Base-by-base conservation (phyloP, 2,113 vertebrate genomes). In the Numida meleagris region DNA sequence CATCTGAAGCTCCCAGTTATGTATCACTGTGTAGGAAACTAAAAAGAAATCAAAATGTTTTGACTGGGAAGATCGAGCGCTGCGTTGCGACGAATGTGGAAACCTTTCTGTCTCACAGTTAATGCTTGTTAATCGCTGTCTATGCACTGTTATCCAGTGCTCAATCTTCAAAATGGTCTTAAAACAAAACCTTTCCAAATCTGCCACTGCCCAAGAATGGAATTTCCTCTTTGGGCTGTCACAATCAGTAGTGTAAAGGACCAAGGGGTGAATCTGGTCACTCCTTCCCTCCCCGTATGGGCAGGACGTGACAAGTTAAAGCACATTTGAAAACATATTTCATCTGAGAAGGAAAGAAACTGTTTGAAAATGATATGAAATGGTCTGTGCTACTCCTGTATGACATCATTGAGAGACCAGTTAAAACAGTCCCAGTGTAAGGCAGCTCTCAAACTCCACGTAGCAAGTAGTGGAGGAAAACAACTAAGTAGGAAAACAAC, bases 181-280 rank as follows among this genome's bases (percentile, higher is more conserved):
- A 79, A 75, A 92, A 62, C 10, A 90, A 88, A 90, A 86, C 40
- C 70, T 76, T 89, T 46, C 78, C 87, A 92, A 71, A 80, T 71
- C 68, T 75, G 76, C 9, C 82, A 61, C 85, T 81, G 68, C 85
- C 75, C 72, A 77, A 70, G 78, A 93, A 91, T 51, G 91, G 89
- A 84, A 96, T 94, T 95, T 92, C 78, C 78, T 91, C 59, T 90
- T 91, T 85, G 74, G 74, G 78, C 71, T 92, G 84, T 74, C 89
- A 82, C 43, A 85, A 75, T 45, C 36, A 45, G 38, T 87, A 24
- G 75, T 31, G 51, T 9, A 29, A 53, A 53, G 51, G 51, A 31
- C 27, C 51, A 31, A 31, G 51, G 27, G 51, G 51, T 15, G 5
- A 53, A 53, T 31, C 27, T 53, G 51, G 51, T 31, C 51, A 53